phyloP scores from a whole-genome alignment of 2,888 invertebrate genomes.

The Parascotia fuliginaria region DNA sequence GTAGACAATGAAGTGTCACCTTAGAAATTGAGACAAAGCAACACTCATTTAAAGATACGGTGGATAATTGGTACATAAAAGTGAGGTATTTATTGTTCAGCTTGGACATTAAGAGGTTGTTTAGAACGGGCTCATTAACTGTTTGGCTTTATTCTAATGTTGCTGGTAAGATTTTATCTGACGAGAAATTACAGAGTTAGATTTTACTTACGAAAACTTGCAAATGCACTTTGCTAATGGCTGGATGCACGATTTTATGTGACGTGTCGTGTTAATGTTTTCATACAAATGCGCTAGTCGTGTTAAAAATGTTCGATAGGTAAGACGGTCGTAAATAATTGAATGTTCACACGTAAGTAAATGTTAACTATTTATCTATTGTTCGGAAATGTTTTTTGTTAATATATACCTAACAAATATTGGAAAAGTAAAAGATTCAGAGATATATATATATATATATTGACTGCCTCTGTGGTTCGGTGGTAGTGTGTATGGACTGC shows the following conservation, averaged over 20 bases:
- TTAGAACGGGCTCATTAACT: constrained; percentile 54
- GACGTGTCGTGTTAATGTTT: constrained; percentile 19
- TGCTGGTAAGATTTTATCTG: constrained; percentile 46
- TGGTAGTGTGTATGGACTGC: too few relatives aligned
- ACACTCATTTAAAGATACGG: too few relatives aligned
- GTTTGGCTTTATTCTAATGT: constrained; percentile 60
- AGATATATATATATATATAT: too few relatives aligned
- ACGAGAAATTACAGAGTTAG: constrained; percentile 23
- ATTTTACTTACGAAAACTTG: constrained; percentile 30
- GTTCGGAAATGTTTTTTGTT: neutral
- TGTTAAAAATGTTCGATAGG: constrained; percentile 31
- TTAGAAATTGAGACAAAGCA: constrained; percentile 12
- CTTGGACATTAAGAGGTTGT: constrained; percentile 46
- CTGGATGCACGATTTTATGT: constrained; percentile 25
- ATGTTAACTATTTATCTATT: neutral
- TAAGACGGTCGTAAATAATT: constrained; percentile 16
- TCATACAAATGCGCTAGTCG: constrained; percentile 27
- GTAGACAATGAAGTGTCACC: neutral
- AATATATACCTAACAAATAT: too few relatives aligned
- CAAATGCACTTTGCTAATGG: constrained; percentile 29
- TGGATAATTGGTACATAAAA: constrained; percentile 31
- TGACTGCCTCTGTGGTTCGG: too few relatives aligned
- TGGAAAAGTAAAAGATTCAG: neutral
- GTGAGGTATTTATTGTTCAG: constrained; percentile 36
- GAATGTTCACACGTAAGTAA: constrained; percentile 12